Evolutionary conservation across 2,888 invertebrate genomes (phyloP), one percentile per base, ranked within the genome.

Genomic region (Trissolcus japonicus): DNA sequence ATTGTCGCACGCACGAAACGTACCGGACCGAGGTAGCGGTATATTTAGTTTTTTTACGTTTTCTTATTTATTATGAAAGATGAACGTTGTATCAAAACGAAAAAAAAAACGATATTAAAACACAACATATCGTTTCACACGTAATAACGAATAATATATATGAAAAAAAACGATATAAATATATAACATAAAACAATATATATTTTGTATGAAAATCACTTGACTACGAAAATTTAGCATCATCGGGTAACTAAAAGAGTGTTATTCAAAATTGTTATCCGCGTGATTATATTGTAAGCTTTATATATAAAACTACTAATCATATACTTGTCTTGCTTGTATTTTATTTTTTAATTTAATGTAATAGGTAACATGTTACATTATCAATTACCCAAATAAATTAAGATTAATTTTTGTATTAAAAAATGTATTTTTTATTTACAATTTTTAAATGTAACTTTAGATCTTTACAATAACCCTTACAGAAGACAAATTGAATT

Each of bases 171-270:
- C 16, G 48, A 43, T 61, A 50, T 51, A 17, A 13, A 59, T 54
- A 62, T 56, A 69, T 17, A 57, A 51, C 50, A 54, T 65, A 72
- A 17, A 61, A 73, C 50, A 69, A 62, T 54, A 76, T 76, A 76
- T 76, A 76, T 76, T 76, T 76, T 76, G 63, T 76, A 76, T 76
- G 66, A 76, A 56, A 13, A 76, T 57, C 69, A 76, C 71, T 71
- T 65, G 35, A 71, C 60, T 71, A 69, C 63, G 35, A 29, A 55
- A 35, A 55, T 19, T 40, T 51, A 56, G 17, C 60, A 71, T 65
- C 21, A 57, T 51, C 62, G 76, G 56, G 66, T 57, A 60, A 56
- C 43, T 41, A 19, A 17, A 19, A 7, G 56, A 68, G 48, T 46
- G 60, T 69, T 68, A 60, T 65, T 56, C 60, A 19, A 48, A 35